Percentiles rank a stretch among this genome's conserved stretches.
These are phyloP conservation scores for Dicaeum eximium DNA, from an alignment of 2,113 vertebrate genomes.

Conservation along the genomic window DNA sequence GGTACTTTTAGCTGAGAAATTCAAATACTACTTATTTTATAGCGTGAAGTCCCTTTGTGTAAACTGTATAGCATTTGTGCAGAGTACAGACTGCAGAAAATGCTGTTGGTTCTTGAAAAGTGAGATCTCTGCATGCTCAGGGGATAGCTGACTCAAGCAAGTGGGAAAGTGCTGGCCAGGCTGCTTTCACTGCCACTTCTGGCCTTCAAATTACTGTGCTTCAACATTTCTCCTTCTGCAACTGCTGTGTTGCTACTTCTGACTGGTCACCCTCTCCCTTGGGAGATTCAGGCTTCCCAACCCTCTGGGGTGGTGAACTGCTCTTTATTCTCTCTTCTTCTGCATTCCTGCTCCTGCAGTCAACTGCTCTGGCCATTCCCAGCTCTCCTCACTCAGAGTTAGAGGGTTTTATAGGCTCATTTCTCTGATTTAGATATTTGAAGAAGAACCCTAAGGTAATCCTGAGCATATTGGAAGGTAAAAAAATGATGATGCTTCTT, in stretches of 20 bases:
- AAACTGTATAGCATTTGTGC: neutral
- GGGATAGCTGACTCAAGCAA: neutral
- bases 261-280: neutral
- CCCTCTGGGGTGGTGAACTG: neutral
- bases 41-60: neutral
- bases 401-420: neutral
- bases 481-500: neutral
- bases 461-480: neutral
- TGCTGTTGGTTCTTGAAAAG: neutral
- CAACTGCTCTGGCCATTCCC: neutral
- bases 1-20: neutral
- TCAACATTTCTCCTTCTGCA: neutral
- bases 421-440: neutral
- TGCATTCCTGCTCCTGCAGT: neutral
- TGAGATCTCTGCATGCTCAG: neutral
- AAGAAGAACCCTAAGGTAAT: neutral
- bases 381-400: neutral
- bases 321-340: neutral
- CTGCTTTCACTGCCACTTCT: neutral
- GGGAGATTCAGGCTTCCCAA: neutral
- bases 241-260: accelerated
- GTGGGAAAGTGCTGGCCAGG: neutral
- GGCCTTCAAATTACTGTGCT: neutral
- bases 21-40: neutral
- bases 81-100: neutral